Conservation (phyloP, 2,113 vertebrate species). For the Tursiops truncatus region DNA sequence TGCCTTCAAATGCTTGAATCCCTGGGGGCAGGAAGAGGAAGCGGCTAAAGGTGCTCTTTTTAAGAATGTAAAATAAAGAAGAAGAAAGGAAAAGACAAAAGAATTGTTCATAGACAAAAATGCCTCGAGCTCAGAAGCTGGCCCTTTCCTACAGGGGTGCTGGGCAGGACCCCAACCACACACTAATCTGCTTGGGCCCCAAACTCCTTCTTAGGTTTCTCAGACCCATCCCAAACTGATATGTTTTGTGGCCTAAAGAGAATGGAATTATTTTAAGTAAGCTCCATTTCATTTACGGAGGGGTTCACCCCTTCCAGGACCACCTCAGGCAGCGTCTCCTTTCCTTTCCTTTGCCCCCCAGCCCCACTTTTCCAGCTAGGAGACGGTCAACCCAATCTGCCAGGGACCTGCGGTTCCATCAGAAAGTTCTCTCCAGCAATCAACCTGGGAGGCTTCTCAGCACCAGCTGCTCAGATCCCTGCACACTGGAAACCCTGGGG, state of each 20-base stretch:
- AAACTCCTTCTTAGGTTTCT: not conserved
- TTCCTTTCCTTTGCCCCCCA: not conserved
- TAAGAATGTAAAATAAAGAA: not conserved
- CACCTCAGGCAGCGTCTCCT: fast-evolving
- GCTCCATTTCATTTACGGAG: not conserved
- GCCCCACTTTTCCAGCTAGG: not conserved
- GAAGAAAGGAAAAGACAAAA: not conserved
- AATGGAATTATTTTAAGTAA: not conserved
- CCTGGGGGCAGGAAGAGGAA: not conserved
- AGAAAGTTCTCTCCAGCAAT: not conserved
- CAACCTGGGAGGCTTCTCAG: not conserved
- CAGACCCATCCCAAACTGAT: not conserved
- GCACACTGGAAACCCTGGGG: not conserved
- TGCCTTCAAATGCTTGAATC: not conserved
- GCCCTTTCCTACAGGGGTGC: not conserved
- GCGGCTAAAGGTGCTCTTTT: not conserved
- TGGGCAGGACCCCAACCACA: not conserved
- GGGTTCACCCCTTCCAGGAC: not conserved
- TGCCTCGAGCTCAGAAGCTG: not conserved
- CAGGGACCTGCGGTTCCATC: not conserved
- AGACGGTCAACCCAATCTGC: not conserved
- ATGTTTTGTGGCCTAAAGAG: not conserved
- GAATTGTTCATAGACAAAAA: not conserved
- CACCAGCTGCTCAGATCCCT: not conserved
- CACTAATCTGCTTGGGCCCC: not conserved